Evolutionary conservation across 2,113 vertebrate species (phyloP).

Genomic region (Lampris incognitus): DNA sequence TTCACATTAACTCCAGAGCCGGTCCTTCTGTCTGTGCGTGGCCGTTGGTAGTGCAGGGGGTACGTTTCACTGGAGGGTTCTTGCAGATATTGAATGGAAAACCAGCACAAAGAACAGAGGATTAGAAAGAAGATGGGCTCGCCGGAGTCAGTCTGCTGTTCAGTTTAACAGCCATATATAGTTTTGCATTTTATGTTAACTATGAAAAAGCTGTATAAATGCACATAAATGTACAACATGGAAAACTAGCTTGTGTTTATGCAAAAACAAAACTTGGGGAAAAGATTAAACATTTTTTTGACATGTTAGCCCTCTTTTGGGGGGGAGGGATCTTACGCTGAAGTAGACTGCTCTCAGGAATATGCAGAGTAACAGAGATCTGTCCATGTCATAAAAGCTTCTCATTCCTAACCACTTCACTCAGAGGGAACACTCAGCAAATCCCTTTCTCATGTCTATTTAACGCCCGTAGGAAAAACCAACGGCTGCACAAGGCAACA

Average conservation of each 20-base stretch:
- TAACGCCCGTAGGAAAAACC: conserved; percentile 66
- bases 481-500: conserved; percentile 60
- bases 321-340: conserved; percentile 63
- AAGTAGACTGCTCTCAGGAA: conserved; percentile 48
- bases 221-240: conserved; percentile 8
- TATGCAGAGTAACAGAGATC: conserved; percentile 58
- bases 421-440: conserved; percentile 57
- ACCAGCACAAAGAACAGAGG: conserved; percentile 49
- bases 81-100: conserved; percentile 41
- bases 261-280: conserved; percentile 22
- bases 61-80: conserved; percentile 13
- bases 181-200: too few species aligned
- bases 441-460: conserved; percentile 56
- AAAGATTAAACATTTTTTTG: conserved; percentile 51
- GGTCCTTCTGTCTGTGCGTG: conserved; percentile 26
- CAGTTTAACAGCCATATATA: conserved; percentile 4
- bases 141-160: conserved; percentile 22
- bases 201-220: too few species aligned
- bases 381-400: conserved; percentile 69
- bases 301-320: conserved; percentile 42
- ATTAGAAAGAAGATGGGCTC: conserved; percentile 43
- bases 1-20: conserved; percentile 39
- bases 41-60: conserved; percentile 22
- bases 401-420: conserved; percentile 65
- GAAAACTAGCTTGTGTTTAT: conserved; percentile 17